Conservation (phyloP, 2,888 invertebrate species). For the Phyllotreta cruciferae region DNA sequence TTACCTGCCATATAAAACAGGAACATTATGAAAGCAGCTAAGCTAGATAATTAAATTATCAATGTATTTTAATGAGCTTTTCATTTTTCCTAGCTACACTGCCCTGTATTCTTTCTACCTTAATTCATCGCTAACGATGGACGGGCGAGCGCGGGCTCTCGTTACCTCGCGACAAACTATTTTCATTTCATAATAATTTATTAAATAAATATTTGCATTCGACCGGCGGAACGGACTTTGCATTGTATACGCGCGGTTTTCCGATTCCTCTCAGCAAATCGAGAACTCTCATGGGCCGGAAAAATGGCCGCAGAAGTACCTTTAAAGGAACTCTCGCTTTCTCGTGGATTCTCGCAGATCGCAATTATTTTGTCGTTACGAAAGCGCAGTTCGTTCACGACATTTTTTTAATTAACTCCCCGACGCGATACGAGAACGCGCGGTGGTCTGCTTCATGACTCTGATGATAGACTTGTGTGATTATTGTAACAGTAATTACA, state of each 20-base stretch:
- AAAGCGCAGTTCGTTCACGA: constrained; percentile 37
- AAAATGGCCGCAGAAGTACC: too few relatives aligned
- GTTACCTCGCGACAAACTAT: constrained; percentile 45
- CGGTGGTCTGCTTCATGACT: constrained; percentile 3
- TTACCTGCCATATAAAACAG: too few relatives aligned
- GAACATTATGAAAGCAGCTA: too few relatives aligned
- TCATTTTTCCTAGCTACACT: background rate
- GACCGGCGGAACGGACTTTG: constrained; percentile 23
- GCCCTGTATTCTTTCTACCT: constrained; percentile 26
- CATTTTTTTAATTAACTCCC: constrained; percentile 29
- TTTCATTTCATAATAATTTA: constrained; percentile 50
- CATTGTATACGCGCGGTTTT: background rate
- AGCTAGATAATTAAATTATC: constrained; percentile 1
- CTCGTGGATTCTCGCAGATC: too few relatives aligned
- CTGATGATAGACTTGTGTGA: constrained; percentile 8
- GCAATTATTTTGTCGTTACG: constrained; percentile 40
- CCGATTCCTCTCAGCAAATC: background rate
- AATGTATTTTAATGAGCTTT: constrained; percentile 1
- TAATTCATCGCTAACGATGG: constrained; percentile 18
- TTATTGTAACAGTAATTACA: constrained; percentile 14
- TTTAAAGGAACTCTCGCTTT: too few relatives aligned
- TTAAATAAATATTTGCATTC: constrained; percentile 49
- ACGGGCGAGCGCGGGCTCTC: constrained; percentile 1
- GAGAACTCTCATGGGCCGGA: too few relatives aligned
- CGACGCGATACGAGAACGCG: background rate